Evolutionary conservation across 2,113 vertebrate species (phyloP), one percentile per base, ranked within the genome.

Genomic region (Epinephelus cyanopodus): DNA sequence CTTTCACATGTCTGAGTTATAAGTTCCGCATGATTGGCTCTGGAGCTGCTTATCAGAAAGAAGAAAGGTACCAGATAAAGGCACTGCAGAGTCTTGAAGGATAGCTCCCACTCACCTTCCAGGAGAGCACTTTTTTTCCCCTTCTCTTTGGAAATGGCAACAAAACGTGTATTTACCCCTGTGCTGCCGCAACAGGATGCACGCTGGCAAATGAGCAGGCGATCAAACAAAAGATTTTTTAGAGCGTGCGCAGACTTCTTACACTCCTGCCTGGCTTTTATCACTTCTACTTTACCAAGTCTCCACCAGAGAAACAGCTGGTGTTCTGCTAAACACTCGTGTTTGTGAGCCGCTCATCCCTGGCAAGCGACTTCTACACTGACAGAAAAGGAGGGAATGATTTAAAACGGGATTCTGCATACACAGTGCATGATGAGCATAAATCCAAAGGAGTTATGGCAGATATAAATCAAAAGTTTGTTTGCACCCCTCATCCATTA

Each of bases 381-480:
- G 79, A 83, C 83, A 79, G 87, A 74, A 53, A 80, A 80, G 65
- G 50, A 74, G 75, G 77, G 48, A 77, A 70, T 86, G 73, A 88
- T 92, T 91, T 92, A 82, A 79, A 71, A 81, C 81, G 45, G 77
- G 74, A 88, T 83, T 85, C 68, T 79, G 74, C 87, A 83, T 81
- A 82, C 69, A 61, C 67, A 21, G 73, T 62, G 65, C 70, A 79
- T 75, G 83, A 84, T 81, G 85, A 82, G 80, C 79, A 91, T 81
- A 77, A 77, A 90, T 94, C 87, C 76, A 77, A 70, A 60, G 37
- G 82, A 91, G 71, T 81, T 93, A 82, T 74, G 78, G 77, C 83
- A 84, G 73, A 85, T 84, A 88, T 88, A 60, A 93, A 93, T 92
- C 84, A 91, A 72, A 89, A 83, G 71, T 87, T 77, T 89, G 72